Evolutionary conservation across 2,113 vertebrate species (phyloP).

Genomic region (Eleginops maclovinus): DNA sequence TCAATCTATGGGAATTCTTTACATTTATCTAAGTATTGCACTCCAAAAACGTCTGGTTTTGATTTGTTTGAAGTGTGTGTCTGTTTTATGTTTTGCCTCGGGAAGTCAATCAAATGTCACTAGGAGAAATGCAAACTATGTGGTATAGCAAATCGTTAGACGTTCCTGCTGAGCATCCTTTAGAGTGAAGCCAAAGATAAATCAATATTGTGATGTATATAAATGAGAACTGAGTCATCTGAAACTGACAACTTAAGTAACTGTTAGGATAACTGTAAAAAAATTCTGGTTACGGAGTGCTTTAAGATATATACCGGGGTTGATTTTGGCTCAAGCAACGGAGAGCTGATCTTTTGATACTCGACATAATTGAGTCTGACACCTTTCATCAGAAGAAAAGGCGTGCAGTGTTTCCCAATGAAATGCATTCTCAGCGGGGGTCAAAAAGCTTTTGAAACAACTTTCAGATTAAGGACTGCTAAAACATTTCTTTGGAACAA

Average conservation of each 20-base stretch:
- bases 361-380: constrained; percentile 5
- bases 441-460: constrained; percentile 10
- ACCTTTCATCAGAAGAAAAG: neutral
- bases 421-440: neutral
- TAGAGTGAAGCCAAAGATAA: constrained; percentile 6
- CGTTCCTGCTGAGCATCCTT: constrained; percentile 13
- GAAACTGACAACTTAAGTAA: constrained; percentile 8
- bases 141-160: neutral
- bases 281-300: neutral
- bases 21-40: neutral
- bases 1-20: constrained; percentile 14
- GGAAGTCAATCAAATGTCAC: constrained; percentile 35
- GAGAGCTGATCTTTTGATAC: constrained; percentile 1
- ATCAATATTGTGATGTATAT: constrained; percentile 8
- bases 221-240: neutral
- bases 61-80: constrained; percentile 21
- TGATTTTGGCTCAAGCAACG: neutral
- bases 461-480: neutral
- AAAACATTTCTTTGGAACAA: neutral
- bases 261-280: constrained; percentile 13
- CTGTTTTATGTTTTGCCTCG: constrained; percentile 41
- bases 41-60: constrained; percentile 46
- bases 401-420: neutral
- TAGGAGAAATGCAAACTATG: constrained; percentile 29
- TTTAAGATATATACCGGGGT: neutral